Percentiles rank a stretch among this genome's conserved stretches.
Evolutionary conservation across 2,113 vertebrate species (phyloP).

Genomic region (Hippopotamus amphibius): DNA sequence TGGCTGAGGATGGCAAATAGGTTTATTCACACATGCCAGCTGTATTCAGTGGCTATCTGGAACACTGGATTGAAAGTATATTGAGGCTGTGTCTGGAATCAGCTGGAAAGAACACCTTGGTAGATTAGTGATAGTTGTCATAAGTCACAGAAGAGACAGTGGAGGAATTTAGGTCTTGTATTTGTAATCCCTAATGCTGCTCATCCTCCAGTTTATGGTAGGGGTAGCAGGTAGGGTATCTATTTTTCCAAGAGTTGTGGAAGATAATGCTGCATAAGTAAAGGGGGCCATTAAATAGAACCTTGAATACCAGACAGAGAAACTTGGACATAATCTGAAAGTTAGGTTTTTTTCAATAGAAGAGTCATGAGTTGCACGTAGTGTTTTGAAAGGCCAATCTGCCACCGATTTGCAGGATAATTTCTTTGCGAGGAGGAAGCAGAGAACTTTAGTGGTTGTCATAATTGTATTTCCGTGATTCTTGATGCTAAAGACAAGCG

Average conservation of each 20-base stretch:
- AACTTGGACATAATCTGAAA: not conserved
- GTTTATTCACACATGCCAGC: not conserved
- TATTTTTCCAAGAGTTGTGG: slow-evolving; percentile 18
- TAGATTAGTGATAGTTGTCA: slow-evolving; percentile 1
- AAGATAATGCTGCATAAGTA: slow-evolving; percentile 46
- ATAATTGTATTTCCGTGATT: slow-evolving; percentile 33
- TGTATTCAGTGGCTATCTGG: not conserved
- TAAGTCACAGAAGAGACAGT: not conserved
- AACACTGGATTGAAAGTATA: not conserved
- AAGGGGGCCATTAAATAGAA: slow-evolving; percentile 13
- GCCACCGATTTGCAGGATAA: not conserved
- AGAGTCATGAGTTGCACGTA: not conserved
- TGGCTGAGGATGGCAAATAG: not conserved
- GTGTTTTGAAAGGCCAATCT: not conserved
- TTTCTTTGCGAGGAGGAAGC: not conserved
- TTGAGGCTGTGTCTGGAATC: not conserved
- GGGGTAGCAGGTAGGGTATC: not conserved
- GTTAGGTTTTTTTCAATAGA: slow-evolving; percentile 30
- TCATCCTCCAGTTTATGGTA: not conserved
- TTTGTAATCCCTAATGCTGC: slow-evolving; percentile 30
- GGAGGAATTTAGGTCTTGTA: not conserved
- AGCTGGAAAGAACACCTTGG: not conserved
- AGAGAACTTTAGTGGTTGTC: not conserved
- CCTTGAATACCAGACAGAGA: slow-evolving; percentile 13
- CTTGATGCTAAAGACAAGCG: not conserved